Conservation (phyloP, 2,113 vertebrate species). For the Ciconia boyciana region DNA sequence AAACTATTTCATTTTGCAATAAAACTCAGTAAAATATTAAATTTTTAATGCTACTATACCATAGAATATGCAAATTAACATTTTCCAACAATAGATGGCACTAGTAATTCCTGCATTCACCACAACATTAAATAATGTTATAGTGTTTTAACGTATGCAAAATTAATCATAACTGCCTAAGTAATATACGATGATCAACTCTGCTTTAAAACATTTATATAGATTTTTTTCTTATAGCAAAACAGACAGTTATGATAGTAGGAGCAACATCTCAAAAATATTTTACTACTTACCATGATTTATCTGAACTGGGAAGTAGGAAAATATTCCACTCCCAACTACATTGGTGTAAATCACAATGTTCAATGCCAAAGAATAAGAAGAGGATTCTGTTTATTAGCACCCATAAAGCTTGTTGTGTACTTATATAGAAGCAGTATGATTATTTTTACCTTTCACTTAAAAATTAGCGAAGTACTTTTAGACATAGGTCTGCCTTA, state of each 20-base stretch:
- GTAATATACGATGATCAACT: conserved; percentile 57
- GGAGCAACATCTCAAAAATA: background rate
- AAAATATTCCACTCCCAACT: background rate
- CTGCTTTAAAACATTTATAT: conserved; percentile 35
- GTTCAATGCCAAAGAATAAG: background rate
- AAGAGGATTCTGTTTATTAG: background rate
- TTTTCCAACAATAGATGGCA: conserved; percentile 68
- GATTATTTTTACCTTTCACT: background rate
- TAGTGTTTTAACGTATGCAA: conserved; percentile 45
- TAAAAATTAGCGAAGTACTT: background rate
- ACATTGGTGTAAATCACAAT: background rate
- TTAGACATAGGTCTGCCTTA: background rate
- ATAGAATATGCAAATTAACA: background rate
- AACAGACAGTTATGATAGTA: background rate
- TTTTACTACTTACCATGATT: conserved; percentile 1
- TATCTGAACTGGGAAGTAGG: background rate
- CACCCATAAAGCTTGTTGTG: background rate
- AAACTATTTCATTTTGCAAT: conserved; percentile 15
- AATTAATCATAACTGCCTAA: conserved; percentile 50
- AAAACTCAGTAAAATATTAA: background rate
- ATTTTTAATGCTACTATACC: conserved; percentile 24
- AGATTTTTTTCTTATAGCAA: background rate
- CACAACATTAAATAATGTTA: conserved; percentile 15
- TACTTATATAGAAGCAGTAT: background rate
- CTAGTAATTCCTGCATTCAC: conserved; percentile 58